phyloP scores from a whole-genome alignment of 2,113 vertebrate genomes.

The Myodes glareolus region DNA sequence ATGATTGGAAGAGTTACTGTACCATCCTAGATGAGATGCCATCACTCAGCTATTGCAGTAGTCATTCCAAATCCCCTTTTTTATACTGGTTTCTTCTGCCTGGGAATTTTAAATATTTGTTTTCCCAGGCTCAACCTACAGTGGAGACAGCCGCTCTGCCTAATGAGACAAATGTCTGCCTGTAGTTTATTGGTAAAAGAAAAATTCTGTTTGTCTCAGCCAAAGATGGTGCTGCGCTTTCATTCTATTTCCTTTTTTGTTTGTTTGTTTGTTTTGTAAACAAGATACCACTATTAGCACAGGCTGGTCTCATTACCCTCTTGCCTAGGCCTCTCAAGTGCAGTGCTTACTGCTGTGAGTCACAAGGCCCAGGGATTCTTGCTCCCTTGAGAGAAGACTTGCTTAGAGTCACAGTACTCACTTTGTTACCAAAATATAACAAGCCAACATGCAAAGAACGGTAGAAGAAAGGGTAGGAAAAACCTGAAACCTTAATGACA shows the following conservation, averaged over 20 bases:
- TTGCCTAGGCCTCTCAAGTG: not conserved
- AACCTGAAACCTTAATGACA: not conserved
- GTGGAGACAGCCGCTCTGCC: not conserved
- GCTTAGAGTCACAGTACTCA: not conserved
- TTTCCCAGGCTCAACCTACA: not conserved
- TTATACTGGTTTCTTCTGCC: not conserved
- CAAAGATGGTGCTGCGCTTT: not conserved
- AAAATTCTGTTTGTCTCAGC: not conserved
- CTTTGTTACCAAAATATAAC: conserved; percentile 23
- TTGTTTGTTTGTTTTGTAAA: not conserved
- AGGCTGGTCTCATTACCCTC: not conserved
- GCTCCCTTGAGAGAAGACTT: not conserved
- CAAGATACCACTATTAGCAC: not conserved
- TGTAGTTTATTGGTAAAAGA: not conserved
- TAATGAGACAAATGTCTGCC: not conserved
- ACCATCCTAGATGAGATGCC: not conserved
- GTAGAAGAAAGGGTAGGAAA: not conserved
- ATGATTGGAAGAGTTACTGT: not conserved
- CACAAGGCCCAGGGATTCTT: not conserved
- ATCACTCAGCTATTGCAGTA: not conserved
- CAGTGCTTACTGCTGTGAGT: not conserved
- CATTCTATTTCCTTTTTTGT: not conserved
- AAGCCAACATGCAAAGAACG: conserved; percentile 39
- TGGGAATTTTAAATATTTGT: conserved; percentile 45
- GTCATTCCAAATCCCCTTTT: not conserved